A percentile compares a stretch with the other conserved stretches of the same genome.
Evolutionary conservation across 2,888 invertebrate genomes (phyloP).

Genomic region (Willowsia nigromaculata): DNA sequence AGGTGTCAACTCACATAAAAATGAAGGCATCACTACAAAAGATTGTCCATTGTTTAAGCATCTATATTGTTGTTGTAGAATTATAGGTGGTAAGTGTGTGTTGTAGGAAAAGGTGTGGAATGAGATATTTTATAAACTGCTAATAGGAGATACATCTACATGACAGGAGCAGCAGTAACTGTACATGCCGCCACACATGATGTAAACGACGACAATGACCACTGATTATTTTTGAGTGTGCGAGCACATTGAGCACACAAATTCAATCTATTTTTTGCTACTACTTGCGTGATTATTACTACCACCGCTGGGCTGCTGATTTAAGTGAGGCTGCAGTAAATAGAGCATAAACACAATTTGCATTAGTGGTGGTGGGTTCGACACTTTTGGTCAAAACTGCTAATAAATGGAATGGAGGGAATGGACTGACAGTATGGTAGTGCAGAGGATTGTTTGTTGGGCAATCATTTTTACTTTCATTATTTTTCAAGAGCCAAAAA

Average conservation of each 20-base stretch:
- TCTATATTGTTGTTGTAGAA: background rate
- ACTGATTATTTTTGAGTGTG: slow-evolving; percentile 21
- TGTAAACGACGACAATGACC: slow-evolving; percentile 26
- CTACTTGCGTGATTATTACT: background rate
- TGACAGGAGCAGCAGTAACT: slow-evolving; percentile 1
- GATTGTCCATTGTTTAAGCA: background rate
- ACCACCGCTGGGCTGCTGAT: background rate
- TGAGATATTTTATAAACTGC: background rate
- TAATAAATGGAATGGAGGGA: background rate
- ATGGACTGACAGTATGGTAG: background rate
- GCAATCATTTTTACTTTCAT: slow-evolving; percentile 47
- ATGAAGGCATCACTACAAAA: background rate
- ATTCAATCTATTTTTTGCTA: slow-evolving; percentile 24
- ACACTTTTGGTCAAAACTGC: slow-evolving; percentile 49
- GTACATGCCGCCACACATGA: slow-evolving; percentile 26
- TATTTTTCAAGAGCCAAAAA: slow-evolving; percentile 38
- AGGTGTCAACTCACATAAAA: slow-evolving; percentile 47
- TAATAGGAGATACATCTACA: slow-evolving; percentile 11
- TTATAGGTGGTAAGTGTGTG: background rate
- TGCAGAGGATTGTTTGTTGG: background rate
- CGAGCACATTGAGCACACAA: slow-evolving; percentile 23
- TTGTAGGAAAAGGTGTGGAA: slow-evolving; percentile 14
- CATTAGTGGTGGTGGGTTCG: slow-evolving; percentile 14
- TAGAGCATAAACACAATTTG: slow-evolving; percentile 49
- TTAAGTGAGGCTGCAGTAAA: slow-evolving; percentile 4